Evolutionary conservation across 2,888 invertebrate species (phyloP).

Genomic region (Xylophagus ater): DNA sequence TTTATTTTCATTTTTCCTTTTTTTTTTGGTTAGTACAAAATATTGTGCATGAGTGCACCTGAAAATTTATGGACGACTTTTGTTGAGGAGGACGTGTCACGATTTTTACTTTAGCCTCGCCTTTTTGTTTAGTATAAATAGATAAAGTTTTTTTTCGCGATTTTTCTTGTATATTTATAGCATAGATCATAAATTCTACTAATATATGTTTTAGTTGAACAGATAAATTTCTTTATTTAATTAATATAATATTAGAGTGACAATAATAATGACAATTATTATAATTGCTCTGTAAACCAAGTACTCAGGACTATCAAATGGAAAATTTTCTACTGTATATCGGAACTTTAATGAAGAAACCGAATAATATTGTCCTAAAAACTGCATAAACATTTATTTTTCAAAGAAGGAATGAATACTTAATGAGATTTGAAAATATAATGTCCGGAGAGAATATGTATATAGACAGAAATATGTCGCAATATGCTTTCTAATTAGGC

Average conservation of each 20-base stretch:
- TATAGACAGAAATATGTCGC: background rate
- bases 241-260: background rate
- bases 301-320: no score
- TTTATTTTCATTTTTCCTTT: background rate
- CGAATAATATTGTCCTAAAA: no score
- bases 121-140: conserved; percentile 6
- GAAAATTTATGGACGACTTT: conserved; percentile 17
- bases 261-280: conserved; percentile 1
- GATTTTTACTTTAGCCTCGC: conserved; percentile 12
- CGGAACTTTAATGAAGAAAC: no score
- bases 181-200: no score
- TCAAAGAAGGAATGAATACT: background rate
- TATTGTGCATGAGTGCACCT: conserved; percentile 9
- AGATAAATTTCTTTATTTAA: background rate
- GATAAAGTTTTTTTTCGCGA: no score
- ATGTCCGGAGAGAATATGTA: background rate
- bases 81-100: conserved; percentile 17
- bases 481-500: conserved; percentile 2
- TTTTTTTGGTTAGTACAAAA: background rate
- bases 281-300: background rate
- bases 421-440: background rate
- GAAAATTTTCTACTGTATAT: no score
- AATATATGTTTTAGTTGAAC: background rate
- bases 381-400: no score
- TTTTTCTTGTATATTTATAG: no score